These are phyloP conservation scores for Platygyra sinensis DNA, from an alignment of 64 coral and sea anemone genomes.

Conservation along the genomic window DNA sequence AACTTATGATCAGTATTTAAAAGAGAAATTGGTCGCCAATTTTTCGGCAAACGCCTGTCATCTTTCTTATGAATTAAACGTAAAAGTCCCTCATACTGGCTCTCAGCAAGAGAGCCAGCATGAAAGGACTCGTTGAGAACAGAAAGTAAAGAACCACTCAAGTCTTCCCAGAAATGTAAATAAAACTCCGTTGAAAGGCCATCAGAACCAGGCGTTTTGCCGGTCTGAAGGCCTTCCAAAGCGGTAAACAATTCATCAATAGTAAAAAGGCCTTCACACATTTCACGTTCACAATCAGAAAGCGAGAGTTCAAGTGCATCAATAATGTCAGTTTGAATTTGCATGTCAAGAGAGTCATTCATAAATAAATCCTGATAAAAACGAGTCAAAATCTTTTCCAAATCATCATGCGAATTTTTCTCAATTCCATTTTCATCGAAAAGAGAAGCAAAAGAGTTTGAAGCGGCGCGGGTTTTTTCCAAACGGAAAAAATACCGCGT, in stretches of 20 bases:
- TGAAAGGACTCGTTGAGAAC: not conserved
- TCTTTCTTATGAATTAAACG: constrained; percentile 14
- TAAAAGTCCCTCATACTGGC: not conserved
- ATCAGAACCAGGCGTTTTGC: constrained; percentile 12
- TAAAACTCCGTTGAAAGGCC: constrained; percentile 40
- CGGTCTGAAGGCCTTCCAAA: not conserved
- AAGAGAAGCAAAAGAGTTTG: not conserved
- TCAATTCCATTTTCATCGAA: not conserved
- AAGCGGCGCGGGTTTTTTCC: not conserved
- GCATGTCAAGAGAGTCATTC: not conserved
- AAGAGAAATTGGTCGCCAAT: constrained; percentile 18
- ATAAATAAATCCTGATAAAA: constrained; percentile 24
- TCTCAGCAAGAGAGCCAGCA: not conserved
- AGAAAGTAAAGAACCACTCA: not conserved
- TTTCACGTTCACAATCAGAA: too few relatives aligned
- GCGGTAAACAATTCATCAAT: not conserved
- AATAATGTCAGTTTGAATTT: not conserved
- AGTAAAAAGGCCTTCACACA: constrained; percentile 3
- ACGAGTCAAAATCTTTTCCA: not conserved
- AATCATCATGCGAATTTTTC: not conserved
- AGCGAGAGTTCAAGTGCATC: not conserved
- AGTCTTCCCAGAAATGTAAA: not conserved
- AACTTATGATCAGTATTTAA: constrained; percentile 19
- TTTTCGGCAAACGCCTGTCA: not conserved
- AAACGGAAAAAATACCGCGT: not conserved